A percentile compares a stretch with the other conserved stretches of the same genome.
Conservation (phyloP, 2,797 vertebrate genomes). For the Lepus townsendii region DNA sequence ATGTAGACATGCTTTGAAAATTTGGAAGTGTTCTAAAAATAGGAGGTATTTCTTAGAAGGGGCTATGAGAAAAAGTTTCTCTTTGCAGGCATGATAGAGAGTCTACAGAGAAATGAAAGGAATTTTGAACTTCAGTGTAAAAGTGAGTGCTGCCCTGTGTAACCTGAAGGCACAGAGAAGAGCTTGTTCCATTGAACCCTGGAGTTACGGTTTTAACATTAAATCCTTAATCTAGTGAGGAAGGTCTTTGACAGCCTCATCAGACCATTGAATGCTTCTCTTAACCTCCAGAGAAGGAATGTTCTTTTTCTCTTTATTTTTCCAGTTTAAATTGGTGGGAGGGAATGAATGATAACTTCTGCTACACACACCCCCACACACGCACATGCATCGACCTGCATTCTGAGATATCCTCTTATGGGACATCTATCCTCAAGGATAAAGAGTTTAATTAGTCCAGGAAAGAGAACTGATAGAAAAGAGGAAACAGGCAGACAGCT, state of each 20-base stretch:
- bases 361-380: background rate
- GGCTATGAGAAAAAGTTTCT: background rate
- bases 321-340: slow-evolving; percentile 38
- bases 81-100: background rate
- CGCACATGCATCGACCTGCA: background rate
- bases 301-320: background rate
- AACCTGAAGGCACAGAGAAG: background rate
- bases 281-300: slow-evolving; percentile 55
- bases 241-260: slow-evolving; percentile 55
- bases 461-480: slow-evolving; percentile 12
- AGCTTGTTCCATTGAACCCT: background rate
- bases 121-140: background rate
- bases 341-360: background rate
- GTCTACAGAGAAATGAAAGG: slow-evolving; percentile 23
- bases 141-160: background rate
- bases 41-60: background rate
- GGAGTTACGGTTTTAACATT: slow-evolving; percentile 31
- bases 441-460: slow-evolving; percentile 53
- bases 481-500: background rate
- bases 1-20: background rate
- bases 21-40: background rate
- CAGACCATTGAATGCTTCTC: slow-evolving; percentile 52
- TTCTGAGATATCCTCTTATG: slow-evolving; percentile 22
- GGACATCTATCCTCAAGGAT: background rate
- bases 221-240: slow-evolving; percentile 21